These are phyloP conservation scores for Myioborus miniatus DNA, from an alignment of 2,797 vertebrate genomes.

Conservation along the genomic window DNA sequence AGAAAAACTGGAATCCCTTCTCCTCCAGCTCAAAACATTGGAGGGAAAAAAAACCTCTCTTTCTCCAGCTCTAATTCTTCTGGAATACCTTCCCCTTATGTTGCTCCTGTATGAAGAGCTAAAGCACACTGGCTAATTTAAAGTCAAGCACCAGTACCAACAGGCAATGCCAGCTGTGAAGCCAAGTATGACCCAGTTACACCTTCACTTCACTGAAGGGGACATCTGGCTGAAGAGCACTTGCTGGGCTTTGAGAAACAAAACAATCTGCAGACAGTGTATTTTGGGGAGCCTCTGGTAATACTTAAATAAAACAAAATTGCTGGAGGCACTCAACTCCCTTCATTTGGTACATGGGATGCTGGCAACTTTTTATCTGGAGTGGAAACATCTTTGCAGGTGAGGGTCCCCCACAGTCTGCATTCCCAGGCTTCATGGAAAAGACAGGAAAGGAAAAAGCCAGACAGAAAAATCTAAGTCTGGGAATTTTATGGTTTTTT, in stretches of 20 bases:
- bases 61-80: neutral
- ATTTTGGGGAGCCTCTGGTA: neutral
- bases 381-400: neutral
- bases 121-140: neutral
- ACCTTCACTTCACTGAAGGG: neutral
- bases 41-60: accelerated
- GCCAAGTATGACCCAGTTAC: neutral
- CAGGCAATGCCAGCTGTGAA: neutral
- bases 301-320: neutral
- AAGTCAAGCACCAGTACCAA: neutral
- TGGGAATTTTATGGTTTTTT: neutral
- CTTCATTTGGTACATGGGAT: neutral
- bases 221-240: neutral
- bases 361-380: neutral
- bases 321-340: neutral
- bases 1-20: neutral
- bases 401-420: neutral
- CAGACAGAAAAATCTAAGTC: neutral
- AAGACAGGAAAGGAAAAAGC: neutral
- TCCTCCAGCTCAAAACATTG: neutral
- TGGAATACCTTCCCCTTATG: neutral
- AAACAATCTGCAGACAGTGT: neutral
- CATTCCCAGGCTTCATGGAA: neutral
- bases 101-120: neutral
- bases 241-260: neutral